Conservation (phyloP, 2,888 invertebrate species). For the Eueremaeus valkanovi region DNA sequence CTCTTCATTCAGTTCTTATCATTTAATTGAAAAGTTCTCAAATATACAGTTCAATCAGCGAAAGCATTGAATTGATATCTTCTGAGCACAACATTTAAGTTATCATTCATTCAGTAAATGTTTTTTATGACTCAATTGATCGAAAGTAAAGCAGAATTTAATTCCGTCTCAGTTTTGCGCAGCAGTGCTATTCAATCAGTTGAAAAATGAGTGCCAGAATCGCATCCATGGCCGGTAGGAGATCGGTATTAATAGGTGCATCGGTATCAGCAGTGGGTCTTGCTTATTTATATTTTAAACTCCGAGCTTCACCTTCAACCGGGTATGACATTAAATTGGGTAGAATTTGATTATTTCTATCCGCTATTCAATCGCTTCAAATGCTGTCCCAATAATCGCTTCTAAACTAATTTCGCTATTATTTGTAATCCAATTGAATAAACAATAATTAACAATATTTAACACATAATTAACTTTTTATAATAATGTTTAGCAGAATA, state of each 20-base stretch:
- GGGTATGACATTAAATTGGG: neutral
- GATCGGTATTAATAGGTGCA: slow-evolving; percentile 19
- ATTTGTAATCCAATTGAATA: too few relatives aligned
- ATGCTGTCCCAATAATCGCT: too few relatives aligned
- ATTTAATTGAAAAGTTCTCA: neutral
- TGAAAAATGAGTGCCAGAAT: neutral
- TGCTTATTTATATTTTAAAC: neutral
- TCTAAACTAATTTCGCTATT: too few relatives aligned
- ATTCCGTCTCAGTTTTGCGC: slow-evolving; percentile 19
- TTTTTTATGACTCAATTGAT: neutral
- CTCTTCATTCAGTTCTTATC: neutral
- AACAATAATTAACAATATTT: too few relatives aligned
- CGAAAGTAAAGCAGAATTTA: neutral
- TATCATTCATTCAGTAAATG: neutral
- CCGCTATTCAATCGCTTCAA: too few relatives aligned
- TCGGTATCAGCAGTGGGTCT: neutral
- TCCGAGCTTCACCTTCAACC: neutral
- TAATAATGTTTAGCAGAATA: too few relatives aligned
- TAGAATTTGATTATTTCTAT: too few relatives aligned
- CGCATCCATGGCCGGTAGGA: slow-evolving; percentile 11
- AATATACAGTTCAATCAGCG: neutral
- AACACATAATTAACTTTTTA: too few relatives aligned
- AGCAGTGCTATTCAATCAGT: neutral
- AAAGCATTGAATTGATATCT: neutral
- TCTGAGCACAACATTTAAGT: too few relatives aligned